A percentile compares a stretch with the other conserved stretches of the same genome.
Conservation (phyloP, 2,888 invertebrate genomes). For the Agapostemon virescens region DNA sequence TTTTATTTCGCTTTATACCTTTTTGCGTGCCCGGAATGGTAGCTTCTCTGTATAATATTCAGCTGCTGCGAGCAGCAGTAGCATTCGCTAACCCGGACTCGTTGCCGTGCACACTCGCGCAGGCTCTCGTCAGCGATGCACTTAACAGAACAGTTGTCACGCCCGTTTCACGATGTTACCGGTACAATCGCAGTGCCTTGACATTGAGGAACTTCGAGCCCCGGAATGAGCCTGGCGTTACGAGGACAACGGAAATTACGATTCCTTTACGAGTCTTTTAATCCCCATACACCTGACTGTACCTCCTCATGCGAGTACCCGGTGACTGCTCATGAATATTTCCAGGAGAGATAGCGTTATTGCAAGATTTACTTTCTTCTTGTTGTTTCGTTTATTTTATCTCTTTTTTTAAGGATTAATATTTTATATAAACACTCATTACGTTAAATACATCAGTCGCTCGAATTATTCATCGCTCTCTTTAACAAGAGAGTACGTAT, state of each 20-base stretch:
- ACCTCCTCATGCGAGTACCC: background rate
- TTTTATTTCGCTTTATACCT: slow-evolving; percentile 69
- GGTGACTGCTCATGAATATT: background rate
- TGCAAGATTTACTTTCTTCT: background rate
- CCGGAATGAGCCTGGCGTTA: background rate
- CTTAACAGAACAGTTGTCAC: slow-evolving; percentile 35
- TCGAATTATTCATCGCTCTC: too few relatives aligned
- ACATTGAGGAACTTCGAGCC: background rate
- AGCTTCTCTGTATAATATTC: slow-evolving; percentile 55
- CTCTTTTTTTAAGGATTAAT: too few relatives aligned
- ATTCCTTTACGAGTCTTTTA: background rate
- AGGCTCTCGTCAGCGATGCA: background rate
- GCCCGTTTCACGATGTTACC: slow-evolving; percentile 3
- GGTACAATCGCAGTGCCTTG: background rate
- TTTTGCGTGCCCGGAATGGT: slow-evolving; percentile 63
- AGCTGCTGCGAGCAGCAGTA: background rate
- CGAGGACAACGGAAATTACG: background rate
- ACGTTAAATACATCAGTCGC: too few relatives aligned
- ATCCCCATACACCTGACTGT: background rate
- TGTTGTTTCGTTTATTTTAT: too few relatives aligned
- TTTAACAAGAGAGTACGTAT: too few relatives aligned
- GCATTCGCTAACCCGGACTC: background rate
- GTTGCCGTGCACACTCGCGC: slow-evolving; percentile 1
- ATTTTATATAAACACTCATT: too few relatives aligned
- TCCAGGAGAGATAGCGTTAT: too few relatives aligned